Evolutionary conservation across 2,888 invertebrate species (phyloP), one percentile per base, ranked within the genome.

Genomic region (Diaphora mendica): DNA sequence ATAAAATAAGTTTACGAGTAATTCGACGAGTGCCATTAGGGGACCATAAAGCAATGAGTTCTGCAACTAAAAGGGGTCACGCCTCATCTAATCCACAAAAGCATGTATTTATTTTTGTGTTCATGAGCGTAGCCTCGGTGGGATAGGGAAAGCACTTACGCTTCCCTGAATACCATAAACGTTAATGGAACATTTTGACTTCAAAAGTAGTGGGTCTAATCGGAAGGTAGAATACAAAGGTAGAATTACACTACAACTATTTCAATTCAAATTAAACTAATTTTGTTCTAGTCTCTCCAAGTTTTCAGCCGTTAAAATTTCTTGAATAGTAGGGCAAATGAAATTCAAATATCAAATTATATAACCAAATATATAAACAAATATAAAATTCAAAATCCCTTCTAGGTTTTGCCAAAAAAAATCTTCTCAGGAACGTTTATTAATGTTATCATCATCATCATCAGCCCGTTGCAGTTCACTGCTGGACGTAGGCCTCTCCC

Each of bases 1-100:
- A 74, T 74, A 74, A 73, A 75, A 77, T 70, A 76, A 75, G 75
- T 84, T 84, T 84, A 84, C 66, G 83, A 76, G 35, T 68, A 71
- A 65, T 67, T 77, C 74, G 70, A 59, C 69, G 75, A 76, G 68
- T 72, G 55, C 42, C 70, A 68, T 68, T 48, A 67, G 62, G 69
- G 71, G 26, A 71, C 64, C 73, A 75, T 79, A 70, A 77, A 77
- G 73, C 68, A 70, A 62, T 59, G 55, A 75, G 76, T 69, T 75
- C 65, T 71, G 74, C 74, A 64, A 67, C 68, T 42, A 44, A 80
- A 80, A 39, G 71, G 65, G 84, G 80, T 75, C 75, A 79, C 59
- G 75, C 77, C 64, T 68, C 72, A 65, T 70, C 78, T 62, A 71
- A 62, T 44, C 59, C 65, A 62, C 72, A 70, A 72, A 75, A 64